Evolutionary conservation across 2,888 invertebrate genomes (phyloP), one percentile per base, ranked within the genome.

Genomic region (Eupelmus urozonus): DNA sequence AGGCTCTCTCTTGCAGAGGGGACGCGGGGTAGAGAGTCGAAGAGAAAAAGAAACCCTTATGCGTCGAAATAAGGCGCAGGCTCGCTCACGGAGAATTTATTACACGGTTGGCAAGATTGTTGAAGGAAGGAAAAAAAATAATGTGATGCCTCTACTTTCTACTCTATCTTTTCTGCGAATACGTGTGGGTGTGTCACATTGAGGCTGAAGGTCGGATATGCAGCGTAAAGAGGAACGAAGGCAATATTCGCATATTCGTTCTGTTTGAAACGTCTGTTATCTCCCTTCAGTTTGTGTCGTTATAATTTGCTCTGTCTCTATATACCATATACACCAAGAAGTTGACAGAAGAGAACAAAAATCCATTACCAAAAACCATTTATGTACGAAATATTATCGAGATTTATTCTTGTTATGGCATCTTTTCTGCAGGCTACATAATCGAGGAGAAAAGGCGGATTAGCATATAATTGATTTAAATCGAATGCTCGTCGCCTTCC

Each of bases 231-330:
- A 55, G 55, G 67, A 57, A 45, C 63, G 60, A 62, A 73, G 57
- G 62, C 73, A 78, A 78, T 78, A 78, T 78, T 69, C 51, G 62
- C 57, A 45, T 60, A 72, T 45, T 77, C 71, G 45, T 72, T 77
- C 55, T 71, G 71, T 72, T 77, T 77, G 42, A 77, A 66, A 27
- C 20, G 42, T 65, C 71, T 53, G 51, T n/a, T 70, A 29, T 34
- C 27, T 66, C 29, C 2, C 20, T 55, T 49, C 45, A n/a, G 34
- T 5, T 27, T 60, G 18, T 18, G 9, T 18, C 51, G 7, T 23
- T n/a, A n/a, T n/a, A n/a, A n/a, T 29, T 59, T 59, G 0, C 29
- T 29, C 13, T 25, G 25, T 42, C 27, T 29, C 34, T n/a, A n/a
- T n/a, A n/a, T n/a, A n/a, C n/a, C n/a, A n/a, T n/a, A 34, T 34